These are phyloP conservation scores for Pseudochirops corinnae DNA, from an alignment of 2,797 vertebrate genomes.

Conservation along the genomic window DNA sequence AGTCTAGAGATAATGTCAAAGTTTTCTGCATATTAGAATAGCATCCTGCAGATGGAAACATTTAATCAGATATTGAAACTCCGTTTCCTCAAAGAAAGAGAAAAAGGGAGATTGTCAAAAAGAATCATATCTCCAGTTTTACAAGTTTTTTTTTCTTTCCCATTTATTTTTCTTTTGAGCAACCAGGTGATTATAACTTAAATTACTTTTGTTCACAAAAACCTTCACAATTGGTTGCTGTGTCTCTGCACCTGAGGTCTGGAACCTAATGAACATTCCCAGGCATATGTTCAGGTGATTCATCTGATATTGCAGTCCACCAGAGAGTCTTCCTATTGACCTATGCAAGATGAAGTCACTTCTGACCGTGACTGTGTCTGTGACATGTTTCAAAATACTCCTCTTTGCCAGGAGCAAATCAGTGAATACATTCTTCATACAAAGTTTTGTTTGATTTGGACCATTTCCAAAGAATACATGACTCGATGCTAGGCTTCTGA, in stretches of 20 bases:
- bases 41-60: conserved; percentile 53
- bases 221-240: conserved; percentile 53
- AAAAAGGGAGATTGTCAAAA: conserved; percentile 70
- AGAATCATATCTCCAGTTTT: conserved; percentile 46
- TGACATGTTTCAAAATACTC: conserved; percentile 71
- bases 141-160: conserved; percentile 55
- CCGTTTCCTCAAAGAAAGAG: conserved; percentile 44
- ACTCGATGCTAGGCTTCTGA: not conserved
- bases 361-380: conserved; percentile 65
- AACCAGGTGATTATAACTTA: conserved; percentile 41
- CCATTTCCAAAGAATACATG: not conserved
- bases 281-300: not conserved
- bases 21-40: conserved; percentile 12
- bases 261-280: conserved; percentile 57
- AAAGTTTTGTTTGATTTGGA: conserved; percentile 59
- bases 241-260: conserved; percentile 48
- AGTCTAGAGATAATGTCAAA: not conserved
- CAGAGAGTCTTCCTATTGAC: conserved; percentile 68
- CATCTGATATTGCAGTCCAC: conserved; percentile 56
- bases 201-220: conserved; percentile 59
- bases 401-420: conserved; percentile 63
- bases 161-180: conserved; percentile 67
- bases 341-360: conserved; percentile 67
- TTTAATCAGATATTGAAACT: conserved; percentile 46
- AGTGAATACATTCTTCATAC: conserved; percentile 55